Base-by-base conservation (phyloP, 1,140 invertebrate genomes). In the Riptortus pedestris region DNA sequence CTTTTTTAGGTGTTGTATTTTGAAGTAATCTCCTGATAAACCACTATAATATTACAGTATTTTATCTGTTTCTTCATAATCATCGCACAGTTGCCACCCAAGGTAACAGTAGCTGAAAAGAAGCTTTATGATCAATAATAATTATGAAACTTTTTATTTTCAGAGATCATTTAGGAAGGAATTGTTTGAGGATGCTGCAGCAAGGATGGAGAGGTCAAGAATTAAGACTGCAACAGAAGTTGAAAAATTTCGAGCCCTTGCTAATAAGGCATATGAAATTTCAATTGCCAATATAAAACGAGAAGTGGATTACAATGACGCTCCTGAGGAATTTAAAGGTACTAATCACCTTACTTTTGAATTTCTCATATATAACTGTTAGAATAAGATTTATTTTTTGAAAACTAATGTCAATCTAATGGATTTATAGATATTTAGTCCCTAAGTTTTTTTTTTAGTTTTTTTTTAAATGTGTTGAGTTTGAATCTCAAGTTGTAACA, bases 301-400 rank as follows among this genome's bases (percentile, higher is more conserved):
- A 68, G 87, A 91, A 71, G 90, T 94, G 67, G 94, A 97, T 75
- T 93, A 87, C 72, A 91, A 90, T 28, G 94, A 98, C 75, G 93
- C 93, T 47, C 96, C 96, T 0, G 95, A 98, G 68, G 94, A 98
- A 76, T 98, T 96, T 74, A 87, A 87, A 77, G 83, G 83, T 83
- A 69, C n/a, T n/a, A n/a, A n/a, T n/a, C n/a, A 69, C n/a, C n/a
- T n/a, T n/a, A n/a, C n/a, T n/a, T n/a, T n/a, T n/a, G n/a, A n/a
- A n/a, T n/a, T n/a, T n/a, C n/a, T n/a, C n/a, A n/a, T 66, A 65
- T 20, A 62, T 9, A 59, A 29, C 11, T 26, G 51, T 52, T 52
- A 9, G 9, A 20, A 22, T 52, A 11, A 11, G 9, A 20, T n/a
- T 20, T 14, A 22, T 52, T 52, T 11, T 52, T 11, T 11, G 11